Percentiles rank a stretch among this genome's conserved stretches.
Conservation (phyloP, 2,113 vertebrate species). For the Poeciliopsis occidentalis region DNA sequence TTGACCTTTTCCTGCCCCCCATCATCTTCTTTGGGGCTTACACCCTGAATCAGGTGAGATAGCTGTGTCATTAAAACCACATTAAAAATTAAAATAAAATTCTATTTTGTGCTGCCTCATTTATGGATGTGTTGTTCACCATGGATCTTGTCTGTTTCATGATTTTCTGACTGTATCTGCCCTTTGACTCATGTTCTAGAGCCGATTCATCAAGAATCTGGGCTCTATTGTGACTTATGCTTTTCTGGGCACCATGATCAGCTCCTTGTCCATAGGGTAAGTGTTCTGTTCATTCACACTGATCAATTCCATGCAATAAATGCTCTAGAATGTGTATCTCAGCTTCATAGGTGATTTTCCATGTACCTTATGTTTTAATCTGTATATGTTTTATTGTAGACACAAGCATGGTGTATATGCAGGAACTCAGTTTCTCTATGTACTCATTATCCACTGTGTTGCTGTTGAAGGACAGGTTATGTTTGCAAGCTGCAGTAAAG, state of each 20-base stretch:
- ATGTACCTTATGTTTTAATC: background rate
- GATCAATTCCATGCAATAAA: background rate
- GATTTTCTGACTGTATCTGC: conserved; percentile 1
- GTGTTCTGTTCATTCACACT: conserved; percentile 46
- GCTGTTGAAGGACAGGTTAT: no score
- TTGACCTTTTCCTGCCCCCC: conserved; percentile 88
- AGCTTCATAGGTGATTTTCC: background rate
- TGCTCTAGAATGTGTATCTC: background rate
- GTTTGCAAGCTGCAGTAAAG: background rate
- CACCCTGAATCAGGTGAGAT: conserved; percentile 87
- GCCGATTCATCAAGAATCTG: conserved; percentile 85
- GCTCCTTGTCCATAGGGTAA: conserved; percentile 86
- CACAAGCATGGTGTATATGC: background rate
- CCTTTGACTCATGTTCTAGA: conserved; percentile 68
- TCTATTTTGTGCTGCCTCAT: background rate
- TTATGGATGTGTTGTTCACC: background rate
- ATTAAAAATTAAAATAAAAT: background rate
- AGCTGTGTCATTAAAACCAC: background rate
- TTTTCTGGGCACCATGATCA: conserved; percentile 86
- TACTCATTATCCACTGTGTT: no score
- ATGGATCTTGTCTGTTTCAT: background rate
- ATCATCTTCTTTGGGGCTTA: conserved; percentile 90
- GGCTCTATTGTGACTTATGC: conserved; percentile 88
- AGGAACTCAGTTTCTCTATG: background rate
- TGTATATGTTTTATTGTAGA: background rate